Conservation (phyloP, 2,113 vertebrate genomes). For the Sylvilagus bachmani region DNA sequence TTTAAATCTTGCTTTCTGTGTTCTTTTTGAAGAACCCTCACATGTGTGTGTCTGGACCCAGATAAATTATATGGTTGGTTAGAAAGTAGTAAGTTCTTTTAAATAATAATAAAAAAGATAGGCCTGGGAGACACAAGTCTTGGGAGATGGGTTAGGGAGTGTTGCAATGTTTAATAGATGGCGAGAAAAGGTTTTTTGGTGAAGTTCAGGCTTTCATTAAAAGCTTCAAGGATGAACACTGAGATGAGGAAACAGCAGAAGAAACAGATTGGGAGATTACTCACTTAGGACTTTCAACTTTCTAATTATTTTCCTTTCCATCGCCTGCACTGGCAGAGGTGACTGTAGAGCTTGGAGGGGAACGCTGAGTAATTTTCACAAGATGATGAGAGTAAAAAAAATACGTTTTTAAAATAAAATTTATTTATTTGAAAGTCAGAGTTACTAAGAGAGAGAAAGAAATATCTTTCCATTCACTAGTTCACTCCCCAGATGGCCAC, state of each 20-base stretch:
- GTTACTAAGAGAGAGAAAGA: no score
- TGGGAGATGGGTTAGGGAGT: neutral
- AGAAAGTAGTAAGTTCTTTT: neutral
- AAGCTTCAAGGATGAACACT: neutral
- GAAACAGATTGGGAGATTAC: neutral
- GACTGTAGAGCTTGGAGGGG: neutral
- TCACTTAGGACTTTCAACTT: neutral
- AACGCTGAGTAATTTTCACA: neutral
- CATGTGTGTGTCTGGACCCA: neutral
- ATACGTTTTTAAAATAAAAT: no score
- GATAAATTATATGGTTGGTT: neutral
- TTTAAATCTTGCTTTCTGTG: no score
- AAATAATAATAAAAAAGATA: neutral
- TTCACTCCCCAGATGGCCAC: no score
- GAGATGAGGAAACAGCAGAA: neutral
- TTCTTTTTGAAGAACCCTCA: no score
- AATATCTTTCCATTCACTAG: no score
- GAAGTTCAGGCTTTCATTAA: neutral
- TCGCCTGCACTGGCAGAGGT: neutral
- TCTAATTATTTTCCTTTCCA: neutral
- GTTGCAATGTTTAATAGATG: neutral
- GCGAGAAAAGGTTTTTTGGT: neutral
- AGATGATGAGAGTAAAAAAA: neutral
- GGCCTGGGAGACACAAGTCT: neutral
- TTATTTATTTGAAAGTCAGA: no score